These are phyloP conservation scores for Gymnarchus niloticus DNA, from an alignment of 2,113 vertebrate genomes.

Conservation along the genomic window DNA sequence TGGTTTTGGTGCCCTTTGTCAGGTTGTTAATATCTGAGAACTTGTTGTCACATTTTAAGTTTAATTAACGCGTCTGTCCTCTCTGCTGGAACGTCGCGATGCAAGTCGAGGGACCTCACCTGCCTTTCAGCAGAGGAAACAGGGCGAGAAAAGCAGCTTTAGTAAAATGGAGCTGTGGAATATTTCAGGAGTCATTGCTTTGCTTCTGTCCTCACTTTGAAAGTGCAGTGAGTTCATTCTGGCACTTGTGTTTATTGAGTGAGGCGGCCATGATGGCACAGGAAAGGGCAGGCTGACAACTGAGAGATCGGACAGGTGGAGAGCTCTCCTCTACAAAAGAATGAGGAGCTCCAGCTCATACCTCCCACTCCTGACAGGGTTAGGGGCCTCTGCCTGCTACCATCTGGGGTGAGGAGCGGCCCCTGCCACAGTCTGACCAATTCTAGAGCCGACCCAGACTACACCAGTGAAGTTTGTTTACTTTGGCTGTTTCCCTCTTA, in stretches of 20 bases:
- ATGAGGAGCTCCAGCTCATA: not conserved
- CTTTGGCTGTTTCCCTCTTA: not conserved
- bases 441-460: slow-evolving; percentile 19
- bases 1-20: slow-evolving; percentile 31
- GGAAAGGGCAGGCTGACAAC: not conserved
- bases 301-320: slow-evolving; percentile 7
- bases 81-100: slow-evolving; percentile 28
- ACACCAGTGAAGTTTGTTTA: not conserved
- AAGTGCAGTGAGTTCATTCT: not conserved
- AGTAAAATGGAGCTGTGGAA: not conserved
- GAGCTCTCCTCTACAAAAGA: not conserved
- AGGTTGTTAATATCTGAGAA: slow-evolving; percentile 48
- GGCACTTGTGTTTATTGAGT: slow-evolving; percentile 9
- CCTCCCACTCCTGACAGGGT: slow-evolving; percentile 7
- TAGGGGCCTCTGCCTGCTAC: not conserved
- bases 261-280: not conserved
- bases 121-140: not conserved
- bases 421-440: slow-evolving; percentile 28
- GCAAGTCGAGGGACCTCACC: not conserved
- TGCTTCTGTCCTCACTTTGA: not conserved
- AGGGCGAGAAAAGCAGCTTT: not conserved
- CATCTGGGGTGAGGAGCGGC: not conserved
- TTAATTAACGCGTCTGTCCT: slow-evolving; percentile 52
- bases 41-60: slow-evolving; percentile 42
- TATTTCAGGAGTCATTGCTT: slow-evolving; percentile 13